A percentile compares a stretch with the other conserved stretches of the same genome.
phyloP scores from a whole-genome alignment of 1,140 invertebrate genomes.

The Centruroides vittatus region DNA sequence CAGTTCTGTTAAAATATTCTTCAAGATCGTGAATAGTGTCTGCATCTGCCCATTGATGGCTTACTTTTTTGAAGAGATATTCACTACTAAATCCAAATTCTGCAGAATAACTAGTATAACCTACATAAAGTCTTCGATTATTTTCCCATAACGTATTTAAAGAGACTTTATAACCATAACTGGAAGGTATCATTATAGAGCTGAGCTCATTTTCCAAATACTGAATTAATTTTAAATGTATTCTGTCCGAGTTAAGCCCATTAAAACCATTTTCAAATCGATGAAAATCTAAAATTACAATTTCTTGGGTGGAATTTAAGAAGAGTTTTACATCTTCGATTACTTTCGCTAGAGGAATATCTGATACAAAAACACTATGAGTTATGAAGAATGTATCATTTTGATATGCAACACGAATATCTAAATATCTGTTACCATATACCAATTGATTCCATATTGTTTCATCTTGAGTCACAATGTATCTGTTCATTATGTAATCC shows the following conservation, averaged over 20 bases:
- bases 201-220: conserved; percentile 35
- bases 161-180: conserved; percentile 21
- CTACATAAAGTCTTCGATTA: background rate
- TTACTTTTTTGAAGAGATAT: background rate
- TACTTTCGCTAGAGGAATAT: conserved; percentile 16
- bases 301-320: conserved; percentile 34
- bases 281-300: conserved; percentile 53
- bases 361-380: conserved; percentile 24
- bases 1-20: background rate
- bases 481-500: conserved; percentile 35
- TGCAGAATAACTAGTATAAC: background rate
- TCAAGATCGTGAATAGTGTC: background rate
- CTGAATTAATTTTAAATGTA: conserved; percentile 35
- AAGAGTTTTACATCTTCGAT: conserved; percentile 18
- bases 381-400: conserved; percentile 22
- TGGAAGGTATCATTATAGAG: conserved; percentile 30
- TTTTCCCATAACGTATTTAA: background rate
- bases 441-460: conserved; percentile 22
- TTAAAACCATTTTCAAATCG: conserved; percentile 34
- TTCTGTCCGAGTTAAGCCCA: conserved; percentile 12
- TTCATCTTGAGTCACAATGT: conserved; percentile 21
- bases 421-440: conserved; percentile 23
- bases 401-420: conserved; percentile 19
- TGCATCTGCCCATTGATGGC: background rate
- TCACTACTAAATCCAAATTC: conserved; percentile 9